These are phyloP conservation scores for Thamnophis sirtalis DNA, from an alignment of 2,113 vertebrate species.

Conservation along the genomic window DNA sequence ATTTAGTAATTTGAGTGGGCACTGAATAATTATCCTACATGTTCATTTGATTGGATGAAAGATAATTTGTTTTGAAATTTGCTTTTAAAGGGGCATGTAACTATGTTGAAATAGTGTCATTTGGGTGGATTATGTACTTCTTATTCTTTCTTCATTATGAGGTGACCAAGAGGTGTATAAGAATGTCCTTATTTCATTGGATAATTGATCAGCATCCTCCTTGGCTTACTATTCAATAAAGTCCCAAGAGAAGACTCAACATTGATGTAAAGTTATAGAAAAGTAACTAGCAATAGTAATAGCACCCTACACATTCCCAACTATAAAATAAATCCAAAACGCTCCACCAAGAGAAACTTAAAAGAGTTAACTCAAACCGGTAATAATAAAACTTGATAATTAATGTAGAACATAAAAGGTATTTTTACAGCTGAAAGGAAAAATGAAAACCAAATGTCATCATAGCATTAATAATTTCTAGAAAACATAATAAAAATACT, in stretches of 20 bases:
- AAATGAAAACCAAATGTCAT: neutral
- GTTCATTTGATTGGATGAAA: neutral
- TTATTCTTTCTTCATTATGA: neutral
- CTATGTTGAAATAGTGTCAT: neutral
- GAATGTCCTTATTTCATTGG: neutral
- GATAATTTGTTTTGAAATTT: neutral
- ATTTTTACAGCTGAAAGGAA: neutral
- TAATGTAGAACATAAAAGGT: neutral
- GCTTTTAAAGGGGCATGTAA: neutral
- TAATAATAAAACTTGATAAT: neutral
- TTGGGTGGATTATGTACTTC: neutral
- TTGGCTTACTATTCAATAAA: neutral
- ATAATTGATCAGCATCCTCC: neutral
- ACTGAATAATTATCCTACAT: neutral
- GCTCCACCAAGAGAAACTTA: neutral
- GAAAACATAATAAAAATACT: neutral
- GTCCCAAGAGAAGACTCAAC: neutral
- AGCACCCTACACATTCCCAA: neutral
- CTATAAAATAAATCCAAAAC: neutral
- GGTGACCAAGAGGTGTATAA: neutral
- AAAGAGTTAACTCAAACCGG: neutral
- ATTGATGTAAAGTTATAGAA: neutral
- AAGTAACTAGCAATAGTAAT: neutral
- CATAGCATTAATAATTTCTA: neutral
- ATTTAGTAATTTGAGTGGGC: neutral